phyloP scores from a whole-genome alignment of 2,113 vertebrate genomes.

The Thamnophis sirtalis region DNA sequence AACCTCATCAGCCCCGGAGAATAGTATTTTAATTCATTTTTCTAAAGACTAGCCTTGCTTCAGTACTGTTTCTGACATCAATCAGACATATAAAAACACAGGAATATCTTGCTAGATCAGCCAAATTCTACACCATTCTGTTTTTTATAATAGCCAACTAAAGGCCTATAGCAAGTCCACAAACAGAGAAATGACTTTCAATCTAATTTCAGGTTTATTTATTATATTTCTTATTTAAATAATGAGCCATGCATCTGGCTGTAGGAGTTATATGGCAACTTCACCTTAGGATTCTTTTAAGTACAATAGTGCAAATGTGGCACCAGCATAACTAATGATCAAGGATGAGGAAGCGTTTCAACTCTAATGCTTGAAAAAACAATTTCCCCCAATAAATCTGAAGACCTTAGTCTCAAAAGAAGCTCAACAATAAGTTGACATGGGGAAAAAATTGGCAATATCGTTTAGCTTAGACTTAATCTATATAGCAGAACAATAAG shows the following conservation, averaged over 20 bases:
- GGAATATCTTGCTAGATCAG: not conserved
- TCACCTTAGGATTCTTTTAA: not conserved
- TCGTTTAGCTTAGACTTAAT: not conserved
- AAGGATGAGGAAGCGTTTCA: not conserved
- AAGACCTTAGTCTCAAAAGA: not conserved
- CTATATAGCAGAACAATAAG: not conserved
- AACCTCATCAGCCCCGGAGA: conserved; percentile 1
- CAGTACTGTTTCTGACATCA: not conserved
- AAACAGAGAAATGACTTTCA: not conserved
- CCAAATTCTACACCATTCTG: not conserved
- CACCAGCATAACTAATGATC: not conserved
- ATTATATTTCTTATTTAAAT: not conserved
- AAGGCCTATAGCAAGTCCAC: not conserved
- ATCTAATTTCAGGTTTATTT: not conserved
- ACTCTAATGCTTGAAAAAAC: no score
- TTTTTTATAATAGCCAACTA: not conserved
- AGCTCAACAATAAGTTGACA: not conserved
- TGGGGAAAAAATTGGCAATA: not conserved
- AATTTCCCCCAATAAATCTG: not conserved
- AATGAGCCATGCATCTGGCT: not conserved
- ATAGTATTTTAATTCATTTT: conserved; percentile 4
- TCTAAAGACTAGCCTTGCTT: not conserved
- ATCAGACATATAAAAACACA: not conserved
- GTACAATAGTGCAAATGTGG: not conserved
- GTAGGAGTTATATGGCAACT: not conserved